Base-by-base conservation (phyloP, 2,888 invertebrate species). In the Hylaea fasciaria region DNA sequence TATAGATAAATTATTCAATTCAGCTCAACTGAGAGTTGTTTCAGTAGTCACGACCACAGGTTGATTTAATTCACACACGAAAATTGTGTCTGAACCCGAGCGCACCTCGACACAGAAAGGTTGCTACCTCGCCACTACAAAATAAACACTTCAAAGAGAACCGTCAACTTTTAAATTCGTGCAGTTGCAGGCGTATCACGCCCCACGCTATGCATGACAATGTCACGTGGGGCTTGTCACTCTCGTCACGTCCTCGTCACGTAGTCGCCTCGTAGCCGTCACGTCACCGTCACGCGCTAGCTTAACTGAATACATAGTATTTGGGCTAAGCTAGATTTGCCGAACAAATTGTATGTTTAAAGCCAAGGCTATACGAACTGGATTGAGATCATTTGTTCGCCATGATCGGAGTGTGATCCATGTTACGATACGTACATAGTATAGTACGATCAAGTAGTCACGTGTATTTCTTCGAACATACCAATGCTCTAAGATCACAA, bases 241-340 rank as follows among this genome's bases (percentile, higher is more conserved):
- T 16, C 43, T 8, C 48, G 49, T 57, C 53, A 52, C 50, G 52
- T 41, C 17, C 39, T 13, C 46, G 43, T 48, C 48, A 56, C 51
- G 35, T 51, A 35, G 29, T 56, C 50, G 39, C 46, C 44, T 41
- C 55, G 55, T 56, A 7, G 16, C 43, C 43, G 61, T 61, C 64
- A 58, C 64, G 65, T 51, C 47, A 22, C 54, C 16, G 53, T 54
- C 46, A 46, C 29, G 22, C 41, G 16, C 35, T 32, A 29, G 22
- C 28, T 35, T 47, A 43, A 53, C 58, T 48, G 58, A 59, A 59
- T 53, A 44, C 43, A 32, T 32, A 28, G 43, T 58, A 48, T 58
- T 52, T 50, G 35, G 29, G n/a, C 50, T 41, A 35, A 37, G 48
- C 49, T 56, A 43, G 49, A 56, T 49, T 56, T 49, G 54, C 17